phyloP scores from a whole-genome alignment of 1,140 invertebrate genomes.

The Oncopodura yosiiana region DNA sequence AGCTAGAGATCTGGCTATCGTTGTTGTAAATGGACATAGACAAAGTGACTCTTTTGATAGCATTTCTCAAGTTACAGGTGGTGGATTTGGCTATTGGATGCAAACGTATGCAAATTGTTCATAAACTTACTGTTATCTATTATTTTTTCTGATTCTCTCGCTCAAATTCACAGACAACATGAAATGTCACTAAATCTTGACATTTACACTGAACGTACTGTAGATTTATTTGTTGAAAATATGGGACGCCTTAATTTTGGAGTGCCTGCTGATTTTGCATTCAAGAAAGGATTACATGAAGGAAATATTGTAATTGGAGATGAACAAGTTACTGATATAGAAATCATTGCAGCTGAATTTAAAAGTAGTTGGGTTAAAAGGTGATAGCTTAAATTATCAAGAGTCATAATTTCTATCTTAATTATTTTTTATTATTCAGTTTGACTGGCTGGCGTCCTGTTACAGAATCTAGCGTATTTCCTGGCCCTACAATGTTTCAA shows the following conservation, averaged over 20 bases:
- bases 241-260: constrained; percentile 45
- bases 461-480: neutral
- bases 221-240: constrained; percentile 46
- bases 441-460: constrained; percentile 22
- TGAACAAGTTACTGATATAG: constrained; percentile 38
- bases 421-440: constrained; percentile 15
- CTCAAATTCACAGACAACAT: constrained; percentile 14
- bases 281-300: constrained; percentile 39
- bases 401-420: neutral
- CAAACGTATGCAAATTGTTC: neutral
- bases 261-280: constrained; percentile 37
- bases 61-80: neutral
- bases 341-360: constrained; percentile 42
- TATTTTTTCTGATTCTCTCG: no score
- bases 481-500: constrained; percentile 37
- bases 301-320: constrained; percentile 40
- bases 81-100: constrained; percentile 13
- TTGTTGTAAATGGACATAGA: constrained; percentile 20
- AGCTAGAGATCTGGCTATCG: constrained; percentile 16
- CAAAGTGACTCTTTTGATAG: neutral
- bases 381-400: neutral
- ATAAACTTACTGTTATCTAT: neutral
- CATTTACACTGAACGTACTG: neutral
- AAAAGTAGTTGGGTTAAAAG: constrained; percentile 39
- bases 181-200: neutral